Evolutionary conservation across 2,113 vertebrate species (phyloP), one percentile per base, ranked within the genome.

Genomic region (Clupea harengus): DNA sequence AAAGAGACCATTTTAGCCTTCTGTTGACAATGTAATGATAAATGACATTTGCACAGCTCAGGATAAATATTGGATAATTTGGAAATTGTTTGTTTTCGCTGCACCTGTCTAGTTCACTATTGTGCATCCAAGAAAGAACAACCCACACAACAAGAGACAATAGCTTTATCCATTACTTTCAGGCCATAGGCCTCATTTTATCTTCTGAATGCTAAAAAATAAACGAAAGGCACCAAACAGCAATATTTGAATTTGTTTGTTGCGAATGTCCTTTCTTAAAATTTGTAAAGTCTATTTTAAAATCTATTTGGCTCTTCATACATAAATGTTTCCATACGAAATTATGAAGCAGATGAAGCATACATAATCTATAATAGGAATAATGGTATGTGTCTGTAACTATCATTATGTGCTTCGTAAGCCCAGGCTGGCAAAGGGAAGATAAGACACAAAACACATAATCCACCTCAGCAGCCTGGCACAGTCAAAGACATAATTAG

Each of bases 361-460:
- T 60, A 60, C 54, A 60, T 60, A 60, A 60, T 60, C 54, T 60
- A 22, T 60, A 60, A 60, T 60, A 6, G 54, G 54, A 60, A 60
- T 60, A 60, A 60, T 60, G 54, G 54, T 60, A 22, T 60, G 54
- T 60, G 22, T 60, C 6, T 60, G 54, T 20, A 60, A 60, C 54
- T 22, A 25, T 72, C 32, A 78, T 78, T 32, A 39, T 32, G 11
- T 78, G 15, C 13, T 13, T 39, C 72, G 39, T 80, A 87, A 57
- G 80, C 9, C 6, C 45, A 75, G 72, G 25, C 64, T 72, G 72
- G 28, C 72, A 32, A 78, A 15, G 72, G 28, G 64, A 10, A 72
- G 64, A 78, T 78, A 78, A 78, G 72, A 78, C 72, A 78, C 44
- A 39, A 28, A 78, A 78, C 32, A 78, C 8, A 78, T 78, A 78